Evolutionary conservation across 2,888 invertebrate species (phyloP).

Genomic region (Athetis lepigone): DNA sequence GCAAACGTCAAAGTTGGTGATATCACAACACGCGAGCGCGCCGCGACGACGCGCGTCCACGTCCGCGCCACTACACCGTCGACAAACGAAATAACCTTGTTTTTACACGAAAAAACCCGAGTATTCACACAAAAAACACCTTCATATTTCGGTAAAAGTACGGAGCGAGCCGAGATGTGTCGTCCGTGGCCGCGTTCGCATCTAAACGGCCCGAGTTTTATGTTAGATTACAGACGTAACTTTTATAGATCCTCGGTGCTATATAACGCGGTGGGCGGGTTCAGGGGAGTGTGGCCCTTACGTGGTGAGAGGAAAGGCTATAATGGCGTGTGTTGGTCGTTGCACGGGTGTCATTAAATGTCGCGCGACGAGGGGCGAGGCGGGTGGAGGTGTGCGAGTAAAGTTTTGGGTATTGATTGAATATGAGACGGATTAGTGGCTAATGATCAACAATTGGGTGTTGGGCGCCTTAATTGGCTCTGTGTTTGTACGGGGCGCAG

Average conservation of each 20-base stretch:
- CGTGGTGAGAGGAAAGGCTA: constrained; percentile 78
- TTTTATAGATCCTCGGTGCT: constrained; percentile 91
- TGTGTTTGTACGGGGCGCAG: constrained; percentile 47
- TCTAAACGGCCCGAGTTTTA: constrained; percentile 91
- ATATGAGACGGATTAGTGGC: constrained; percentile 90
- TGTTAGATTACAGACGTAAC: constrained; percentile 91
- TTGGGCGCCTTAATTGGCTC: constrained; percentile 76
- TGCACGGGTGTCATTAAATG: constrained; percentile 91
- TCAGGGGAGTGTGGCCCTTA: constrained; percentile 84
- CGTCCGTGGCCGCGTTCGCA: constrained; percentile 90
- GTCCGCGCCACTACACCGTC: constrained; percentile 77
- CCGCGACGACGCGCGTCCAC: constrained; percentile 77
- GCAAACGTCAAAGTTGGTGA: constrained; percentile 79
- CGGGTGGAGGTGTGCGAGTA: constrained; percentile 89
- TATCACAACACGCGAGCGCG: constrained; percentile 77
- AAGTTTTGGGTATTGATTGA: constrained; percentile 91
- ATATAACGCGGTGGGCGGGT: constrained; percentile 89
- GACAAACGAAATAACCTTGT: constrained; percentile 75
- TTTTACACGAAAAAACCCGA: constrained; percentile 85
- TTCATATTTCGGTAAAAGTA: constrained; percentile 89
- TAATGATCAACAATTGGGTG: constrained; percentile 90
- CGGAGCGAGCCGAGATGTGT: constrained; percentile 90
- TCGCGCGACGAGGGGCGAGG: constrained; percentile 89
- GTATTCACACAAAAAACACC: constrained; percentile 86
- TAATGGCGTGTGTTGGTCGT: constrained; percentile 77